Evolutionary conservation across 1,140 invertebrate species (phyloP), one percentile per base, ranked within the genome.

Genomic region (Helicorthomorpha holstii): DNA sequence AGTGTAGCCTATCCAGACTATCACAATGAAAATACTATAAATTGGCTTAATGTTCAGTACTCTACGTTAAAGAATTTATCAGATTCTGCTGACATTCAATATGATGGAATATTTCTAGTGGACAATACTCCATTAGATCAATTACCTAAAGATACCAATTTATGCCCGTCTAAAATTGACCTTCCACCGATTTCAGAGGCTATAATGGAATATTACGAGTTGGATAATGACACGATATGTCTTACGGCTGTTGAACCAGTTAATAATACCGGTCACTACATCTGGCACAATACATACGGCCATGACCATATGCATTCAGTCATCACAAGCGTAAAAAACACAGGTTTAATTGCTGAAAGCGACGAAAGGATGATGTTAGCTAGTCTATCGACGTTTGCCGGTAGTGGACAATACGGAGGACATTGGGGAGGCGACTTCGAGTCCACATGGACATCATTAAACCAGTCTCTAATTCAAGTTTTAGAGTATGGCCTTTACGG

Each of bases 401-500:
- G 57, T 16, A 56, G 50, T 47, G 49, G 55, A 7, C 27, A 29
- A 16, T 44, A 24, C n/a, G 57, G 55, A 4, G 57, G 57, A 27
- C 22, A 26, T 21, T 53, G 52, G 48, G 56, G 53, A 14, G 51
- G 48, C 2, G 45, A 52, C 14, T 52, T 29, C n/a, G 27, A 23
- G 1, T 24, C 44, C 21, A 43, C 47, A 25, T 58, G 57, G 57
- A 27, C 48, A 23, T 25, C 46, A 16, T 27, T 58, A 45, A 49
- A 55, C 25, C 16, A 21, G 12, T 43, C 53, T 16, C 19, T 60
- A 16, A 29, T 57, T 1, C 50, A 59, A 26, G 52, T 46, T n/a
- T 45, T 61, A 27, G 55, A 58, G 51, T 54, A 66, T 51, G 61
- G 68, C 16, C 48, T 73, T 46, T 71, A 66, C 57, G 69, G 71